Evolutionary conservation across 1,140 invertebrate species (phyloP), one percentile per base, ranked within the genome.

Genomic region (Ceratitis capitata): DNA sequence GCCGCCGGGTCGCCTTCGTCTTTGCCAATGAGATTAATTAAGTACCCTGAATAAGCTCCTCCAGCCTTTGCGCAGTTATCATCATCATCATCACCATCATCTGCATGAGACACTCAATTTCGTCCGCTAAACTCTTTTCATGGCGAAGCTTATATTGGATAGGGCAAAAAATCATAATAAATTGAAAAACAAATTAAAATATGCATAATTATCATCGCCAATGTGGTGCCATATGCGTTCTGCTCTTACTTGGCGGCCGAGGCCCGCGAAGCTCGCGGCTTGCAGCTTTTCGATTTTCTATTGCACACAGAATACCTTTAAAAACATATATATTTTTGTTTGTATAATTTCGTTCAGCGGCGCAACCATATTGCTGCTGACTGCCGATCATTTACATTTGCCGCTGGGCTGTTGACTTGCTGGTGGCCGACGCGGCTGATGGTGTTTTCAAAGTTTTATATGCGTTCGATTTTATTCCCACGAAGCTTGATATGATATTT

Each of bases 131-230:
- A 23, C 61, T 56, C 51, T n/a, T 56, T 12, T 56, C 19, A 9
- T 56, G 12, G 0, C 32, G 2, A 3, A 39, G 39, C n/a, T 78
- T 78, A 78, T 78, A 45, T n/a, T n/a, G n/a, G n/a, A n/a, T n/a
- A n/a, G n/a, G n/a, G n/a, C n/a, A n/a, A n/a, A 45, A 23, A 78
- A 78, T 78, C 69, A 78, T 78, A 78, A 78, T 78, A 78, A 78
- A 78, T 78, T 78, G 69, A 78, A 35, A 45, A 78, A 78, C 69
- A 78, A 78, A 78, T 78, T 78, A 47, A 78, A 78, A 78, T 47
- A 78, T 35, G 19, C 39, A 78, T 78, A 78, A 78, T 78, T 42
- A 39, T 39, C 23, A n/a, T 0, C 47, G 7, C 47, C 23, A 16
- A 32, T 1, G 58, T 69, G 12, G 26, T 16, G 6, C 29, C 61